Base-by-base conservation (phyloP, 2,797 vertebrate species). In the Gorsachius magnificus region DNA sequence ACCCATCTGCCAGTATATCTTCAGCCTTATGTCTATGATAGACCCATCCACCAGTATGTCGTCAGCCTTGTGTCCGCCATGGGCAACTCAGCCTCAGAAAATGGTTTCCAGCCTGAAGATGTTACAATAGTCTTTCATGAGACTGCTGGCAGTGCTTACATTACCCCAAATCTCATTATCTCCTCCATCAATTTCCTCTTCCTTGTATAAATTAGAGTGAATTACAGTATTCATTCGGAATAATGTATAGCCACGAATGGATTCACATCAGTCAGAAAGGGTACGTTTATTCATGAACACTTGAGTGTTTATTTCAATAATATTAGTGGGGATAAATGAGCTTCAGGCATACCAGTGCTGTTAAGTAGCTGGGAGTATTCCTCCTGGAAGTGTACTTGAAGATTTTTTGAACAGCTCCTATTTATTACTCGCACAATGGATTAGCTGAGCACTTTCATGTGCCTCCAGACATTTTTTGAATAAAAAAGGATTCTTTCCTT, bases 261-360 rank as follows among this genome's bases (percentile, higher is more conserved):
- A 91, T 94, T 93, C 90, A 89, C 91, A 96, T 89, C 91, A 90
- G 80, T 94, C 94, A 93, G 89, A 95, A 82, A 91, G 85, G 87
- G 85, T 84, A 76, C 51, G 2, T 93, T 95, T 96, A 95, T 95
- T 95, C 95, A 89, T 65, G 83, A 95, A 77, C 83, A 83, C 61
- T 94, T 65, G 81, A 95, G 83, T 97, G 94, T 97, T 97, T 97
- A 95, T 96, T 96, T 95, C 96, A 93, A 93, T 96, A 95, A 94
- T 96, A 96, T 96, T 94, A 94, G 78, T 77, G 64, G 64, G 75
- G 64, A 94, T 90, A 95, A 94, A 96, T 85, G 75, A 95, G 71
- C 64, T 95, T 95, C 86, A 94, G 90, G 95, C 81, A 75, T 54
- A 80, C 16, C 7, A 3, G 57, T 94, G 53, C 60, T 95, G 71